phyloP scores from a whole-genome alignment of 2,888 invertebrate species.

The Syritta pipiens region DNA sequence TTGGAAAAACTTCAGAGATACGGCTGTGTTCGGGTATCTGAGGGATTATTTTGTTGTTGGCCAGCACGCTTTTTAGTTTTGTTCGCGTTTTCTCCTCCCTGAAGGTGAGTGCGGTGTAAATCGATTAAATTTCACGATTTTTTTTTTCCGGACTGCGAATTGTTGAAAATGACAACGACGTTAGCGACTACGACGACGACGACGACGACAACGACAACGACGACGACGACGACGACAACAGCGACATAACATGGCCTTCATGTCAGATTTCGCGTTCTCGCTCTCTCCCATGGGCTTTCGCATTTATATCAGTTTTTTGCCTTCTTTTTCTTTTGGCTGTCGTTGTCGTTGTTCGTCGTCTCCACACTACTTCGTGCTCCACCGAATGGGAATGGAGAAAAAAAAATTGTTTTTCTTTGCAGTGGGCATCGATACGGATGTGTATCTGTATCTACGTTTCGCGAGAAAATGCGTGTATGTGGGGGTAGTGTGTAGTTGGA shows the following conservation, averaged over 20 bases:
- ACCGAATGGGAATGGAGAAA: constrained; percentile 16
- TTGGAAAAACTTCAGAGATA: constrained; percentile 50
- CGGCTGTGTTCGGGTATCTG: constrained; percentile 27
- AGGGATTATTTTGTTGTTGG: constrained; percentile 20
- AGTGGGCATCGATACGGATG: constrained; percentile 59
- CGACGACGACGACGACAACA: constrained; percentile 70
- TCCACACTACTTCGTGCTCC: constrained; percentile 60
- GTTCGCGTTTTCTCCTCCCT: constrained; percentile 13
- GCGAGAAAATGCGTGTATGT: constrained; percentile 47
- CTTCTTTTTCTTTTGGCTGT: constrained; percentile 37
- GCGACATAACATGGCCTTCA: constrained; percentile 71
- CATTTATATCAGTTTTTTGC: constrained; percentile 36
- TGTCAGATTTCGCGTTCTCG: constrained; percentile 69
- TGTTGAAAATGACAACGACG: constrained; percentile 67
- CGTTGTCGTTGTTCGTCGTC: constrained; percentile 30
- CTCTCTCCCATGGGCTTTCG: constrained; percentile 31
- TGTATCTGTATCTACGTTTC: constrained; percentile 42
- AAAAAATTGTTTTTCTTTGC: constrained; percentile 31
- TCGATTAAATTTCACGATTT: constrained; percentile 61
- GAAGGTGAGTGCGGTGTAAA: constrained; percentile 34
- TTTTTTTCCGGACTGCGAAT: constrained; percentile 63
- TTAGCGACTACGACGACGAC: constrained; percentile 33
- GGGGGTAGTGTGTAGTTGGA: constrained; percentile 12
- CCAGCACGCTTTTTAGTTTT: constrained; percentile 10
- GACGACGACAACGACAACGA: constrained; percentile 43